These are phyloP conservation scores for Barypeithes pellucidus DNA, from an alignment of 2,888 invertebrate species.

Conservation along the genomic window DNA sequence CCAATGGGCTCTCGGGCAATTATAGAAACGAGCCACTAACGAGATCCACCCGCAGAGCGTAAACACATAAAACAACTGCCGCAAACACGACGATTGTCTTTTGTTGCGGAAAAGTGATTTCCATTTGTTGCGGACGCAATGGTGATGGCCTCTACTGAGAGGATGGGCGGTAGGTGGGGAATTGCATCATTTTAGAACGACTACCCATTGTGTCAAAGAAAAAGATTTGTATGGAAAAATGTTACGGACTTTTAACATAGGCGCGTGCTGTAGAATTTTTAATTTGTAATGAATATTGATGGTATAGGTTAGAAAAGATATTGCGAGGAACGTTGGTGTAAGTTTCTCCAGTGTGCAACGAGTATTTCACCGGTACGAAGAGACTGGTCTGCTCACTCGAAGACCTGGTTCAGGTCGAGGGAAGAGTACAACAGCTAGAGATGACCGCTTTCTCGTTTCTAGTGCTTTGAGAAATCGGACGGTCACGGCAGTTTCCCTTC, in stretches of 20 bases:
- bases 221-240: neutral
- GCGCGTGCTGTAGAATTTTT: neutral
- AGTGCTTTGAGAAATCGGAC: no score
- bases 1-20: slow-evolving; percentile 39
- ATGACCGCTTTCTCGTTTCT: no score
- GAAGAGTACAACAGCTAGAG: no score
- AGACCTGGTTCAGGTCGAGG: no score
- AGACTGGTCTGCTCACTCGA: no score
- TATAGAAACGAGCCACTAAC: slow-evolving; percentile 52
- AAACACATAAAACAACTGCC: slow-evolving; percentile 62
- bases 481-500: no score
- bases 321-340: no score
- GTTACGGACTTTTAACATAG: neutral
- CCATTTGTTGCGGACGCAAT: slow-evolving; percentile 58
- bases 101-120: slow-evolving; percentile 62
- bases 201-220: slow-evolving; percentile 30
- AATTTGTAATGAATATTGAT: neutral
- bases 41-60: slow-evolving; percentile 43
- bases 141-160: slow-evolving; percentile 47
- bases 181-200: slow-evolving; percentile 37
- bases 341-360: no score
- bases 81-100: slow-evolving; percentile 62
- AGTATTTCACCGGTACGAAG: no score
- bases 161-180: slow-evolving; percentile 25
- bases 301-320: no score